Base-by-base conservation (phyloP, 2,888 invertebrate species). In the Seira ritae region DNA sequence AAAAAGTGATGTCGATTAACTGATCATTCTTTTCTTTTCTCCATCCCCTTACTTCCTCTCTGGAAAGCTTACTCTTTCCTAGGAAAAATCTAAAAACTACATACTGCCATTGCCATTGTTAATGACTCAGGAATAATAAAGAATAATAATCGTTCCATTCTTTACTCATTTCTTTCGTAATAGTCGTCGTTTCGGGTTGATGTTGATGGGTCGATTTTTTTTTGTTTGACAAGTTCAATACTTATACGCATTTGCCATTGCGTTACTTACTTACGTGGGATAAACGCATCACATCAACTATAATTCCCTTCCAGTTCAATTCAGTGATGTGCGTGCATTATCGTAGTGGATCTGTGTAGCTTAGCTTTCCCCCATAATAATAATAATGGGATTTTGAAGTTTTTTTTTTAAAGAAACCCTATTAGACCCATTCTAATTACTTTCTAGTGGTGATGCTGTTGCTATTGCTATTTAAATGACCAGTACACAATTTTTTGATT, bases 121-220 rank as follows among this genome's bases (percentile, higher is more conserved):
- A 55, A 55, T 55, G 55, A 55, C 55, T 55, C n/a, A n/a, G 31
- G 31, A 31, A 31, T 31, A 31, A 31, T 31, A 31, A 31, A 31
- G 8, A 31, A 31, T 31, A 31, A 31, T 31, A 31, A 31, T 31
- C 31, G 31, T 31, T 8, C 31, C 31, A 31, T 31, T 31, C 31
- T 31, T 31, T 31, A 31, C 8, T 31, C 31, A 2, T 31, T 8
- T 31, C 17, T 17, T 55, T 17, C 55, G 55, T 55, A 55, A 55
- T 55, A 55, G 17, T 55, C 55, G 55, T 8, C 55, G 12, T 55
- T 55, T 55, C n/a, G 55, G 55, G 55, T 55, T 70, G 31, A 31
- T 70, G 70, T 19, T 77, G 77, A 77, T 77, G 46, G 77, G 77
- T 77, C 77, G 77, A 77, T 77, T 42, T 60, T 68, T 50, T 76